These are phyloP conservation scores for Eucidaris tribuloides DNA, from an alignment of 35 echinoderm and acorn worm species.

Conservation along the genomic window DNA sequence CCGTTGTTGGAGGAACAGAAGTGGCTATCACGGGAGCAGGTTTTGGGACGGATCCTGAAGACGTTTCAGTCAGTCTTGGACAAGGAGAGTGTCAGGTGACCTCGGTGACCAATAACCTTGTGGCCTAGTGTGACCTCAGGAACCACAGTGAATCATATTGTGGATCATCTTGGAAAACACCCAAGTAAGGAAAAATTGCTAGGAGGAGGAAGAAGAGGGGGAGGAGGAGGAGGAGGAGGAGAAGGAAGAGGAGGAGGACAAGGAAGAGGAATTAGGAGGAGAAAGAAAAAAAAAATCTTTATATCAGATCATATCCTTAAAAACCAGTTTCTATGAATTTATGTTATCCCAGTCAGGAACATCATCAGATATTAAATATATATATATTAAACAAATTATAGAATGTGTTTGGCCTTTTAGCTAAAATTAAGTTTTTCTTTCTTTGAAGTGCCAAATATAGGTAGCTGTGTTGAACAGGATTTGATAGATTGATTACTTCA, in stretches of 20 bases:
- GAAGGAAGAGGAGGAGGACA: no score
- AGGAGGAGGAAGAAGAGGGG: no score
- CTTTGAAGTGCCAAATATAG: no score
- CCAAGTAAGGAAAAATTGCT: slow-evolving; percentile 35
- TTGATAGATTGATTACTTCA: no score
- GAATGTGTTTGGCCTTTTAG: no score
- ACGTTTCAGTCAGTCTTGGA: slow-evolving; percentile 28
- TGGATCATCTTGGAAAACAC: slow-evolving; percentile 57
- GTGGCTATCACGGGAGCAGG: slow-evolving; percentile 51
- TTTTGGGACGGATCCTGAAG: slow-evolving; percentile 37
- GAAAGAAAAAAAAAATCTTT: neutral
- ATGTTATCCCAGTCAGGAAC: neutral
- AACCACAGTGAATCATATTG: neutral
- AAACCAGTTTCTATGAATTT: neutral
- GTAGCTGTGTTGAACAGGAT: no score
- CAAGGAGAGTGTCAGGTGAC: slow-evolving; percentile 13
- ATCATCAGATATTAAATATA: no score
- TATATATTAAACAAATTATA: no score
- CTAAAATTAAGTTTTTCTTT: no score
- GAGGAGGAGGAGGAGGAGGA: no score
- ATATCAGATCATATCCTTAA: neutral
- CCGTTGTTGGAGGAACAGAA: slow-evolving; percentile 39
- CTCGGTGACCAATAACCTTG: neutral
- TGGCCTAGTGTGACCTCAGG: slow-evolving; percentile 9
- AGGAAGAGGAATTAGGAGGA: neutral